Percentiles rank a stretch among this genome's conserved stretches.
phyloP scores from a whole-genome alignment of 2,113 vertebrate genomes.

The Chaetodon trifascialis region DNA sequence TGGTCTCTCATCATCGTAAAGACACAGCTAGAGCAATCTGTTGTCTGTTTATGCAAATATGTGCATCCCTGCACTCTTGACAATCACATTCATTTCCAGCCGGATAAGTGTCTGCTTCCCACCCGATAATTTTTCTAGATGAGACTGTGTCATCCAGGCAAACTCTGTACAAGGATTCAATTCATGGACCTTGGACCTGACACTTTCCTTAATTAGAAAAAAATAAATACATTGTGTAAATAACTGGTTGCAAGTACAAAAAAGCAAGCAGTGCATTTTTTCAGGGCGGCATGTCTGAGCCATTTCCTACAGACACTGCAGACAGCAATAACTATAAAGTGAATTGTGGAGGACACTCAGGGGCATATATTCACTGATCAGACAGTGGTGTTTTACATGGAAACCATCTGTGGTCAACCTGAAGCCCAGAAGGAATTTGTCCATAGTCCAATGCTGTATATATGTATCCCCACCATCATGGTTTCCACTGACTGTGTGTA shows the following conservation, averaged over 20 bases:
- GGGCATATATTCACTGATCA: slow-evolving; percentile 69
- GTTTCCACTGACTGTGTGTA: slow-evolving; percentile 71
- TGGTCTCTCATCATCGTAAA: slow-evolving; percentile 7
- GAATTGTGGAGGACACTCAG: slow-evolving; percentile 57
- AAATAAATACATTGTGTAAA: slow-evolving; percentile 66
- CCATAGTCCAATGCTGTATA: slow-evolving; percentile 44
- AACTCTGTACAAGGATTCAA: slow-evolving; percentile 47
- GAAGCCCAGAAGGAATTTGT: slow-evolving; percentile 64
- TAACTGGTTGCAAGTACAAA: slow-evolving; percentile 65
- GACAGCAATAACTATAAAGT: slow-evolving; percentile 66
- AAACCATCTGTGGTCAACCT: slow-evolving; percentile 75
- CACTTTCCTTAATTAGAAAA: slow-evolving; percentile 58
- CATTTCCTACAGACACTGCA: slow-evolving; percentile 59
- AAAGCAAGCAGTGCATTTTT: slow-evolving; percentile 68
- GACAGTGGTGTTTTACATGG: slow-evolving; percentile 67
- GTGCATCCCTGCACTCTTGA: background rate
- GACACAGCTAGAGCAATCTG: background rate
- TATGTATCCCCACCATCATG: slow-evolving; percentile 50
- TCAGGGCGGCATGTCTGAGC: slow-evolving; percentile 58
- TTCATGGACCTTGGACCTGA: slow-evolving; percentile 45
- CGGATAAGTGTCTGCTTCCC: slow-evolving; percentile 30
- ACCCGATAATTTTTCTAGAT: slow-evolving; percentile 42
- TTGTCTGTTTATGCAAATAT: slow-evolving; percentile 19
- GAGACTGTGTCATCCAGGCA: slow-evolving; percentile 35
- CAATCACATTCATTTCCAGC: slow-evolving; percentile 40